Percentiles rank a stretch among this genome's conserved stretches.
Conservation (phyloP, 1,140 invertebrate genomes). For the Caenorhabditis briggsae region DNA sequence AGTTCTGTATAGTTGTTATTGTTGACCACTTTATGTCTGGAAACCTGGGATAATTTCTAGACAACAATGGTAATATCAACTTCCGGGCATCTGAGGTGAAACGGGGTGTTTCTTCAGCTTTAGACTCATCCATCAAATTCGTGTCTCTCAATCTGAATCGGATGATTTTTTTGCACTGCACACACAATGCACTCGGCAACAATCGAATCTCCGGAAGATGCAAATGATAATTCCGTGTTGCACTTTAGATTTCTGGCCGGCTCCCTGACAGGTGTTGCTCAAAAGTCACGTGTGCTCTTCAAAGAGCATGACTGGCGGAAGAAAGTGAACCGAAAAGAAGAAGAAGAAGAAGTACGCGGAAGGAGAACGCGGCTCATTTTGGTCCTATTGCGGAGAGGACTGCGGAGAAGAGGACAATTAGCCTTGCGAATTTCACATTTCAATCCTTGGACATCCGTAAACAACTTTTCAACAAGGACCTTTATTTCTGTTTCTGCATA, state of each 20-base stretch:
- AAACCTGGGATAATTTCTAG: not conserved
- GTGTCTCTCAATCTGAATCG: not conserved
- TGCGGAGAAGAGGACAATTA: too few species aligned
- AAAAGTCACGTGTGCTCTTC: constrained; percentile 44
- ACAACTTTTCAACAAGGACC: not conserved
- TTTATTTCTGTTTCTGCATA: not conserved
- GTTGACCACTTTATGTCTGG: not conserved
- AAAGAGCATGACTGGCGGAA: constrained; percentile 44
- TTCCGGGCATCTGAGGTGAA: not conserved
- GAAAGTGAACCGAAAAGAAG: not conserved
- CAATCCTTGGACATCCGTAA: constrained; percentile 4
- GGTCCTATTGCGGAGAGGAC: not conserved
- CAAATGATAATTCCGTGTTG: constrained; percentile 11
- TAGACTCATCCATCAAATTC: constrained; percentile 34
- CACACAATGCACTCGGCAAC: constrained; percentile 39
- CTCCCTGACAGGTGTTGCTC: constrained; percentile 51
- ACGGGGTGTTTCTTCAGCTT: not conserved
- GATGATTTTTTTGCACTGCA: constrained; percentile 47
- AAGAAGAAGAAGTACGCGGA: constrained; percentile 20
- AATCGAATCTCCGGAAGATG: constrained; percentile 44
- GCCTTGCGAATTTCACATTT: not conserved
- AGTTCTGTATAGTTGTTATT: not conserved
- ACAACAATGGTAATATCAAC: constrained; percentile 4
- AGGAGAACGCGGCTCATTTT: constrained; percentile 27
- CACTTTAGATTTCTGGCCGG: constrained; percentile 46